These are phyloP conservation scores for Eleginops maclovinus DNA, from an alignment of 2,113 vertebrate species.

Conservation along the genomic window DNA sequence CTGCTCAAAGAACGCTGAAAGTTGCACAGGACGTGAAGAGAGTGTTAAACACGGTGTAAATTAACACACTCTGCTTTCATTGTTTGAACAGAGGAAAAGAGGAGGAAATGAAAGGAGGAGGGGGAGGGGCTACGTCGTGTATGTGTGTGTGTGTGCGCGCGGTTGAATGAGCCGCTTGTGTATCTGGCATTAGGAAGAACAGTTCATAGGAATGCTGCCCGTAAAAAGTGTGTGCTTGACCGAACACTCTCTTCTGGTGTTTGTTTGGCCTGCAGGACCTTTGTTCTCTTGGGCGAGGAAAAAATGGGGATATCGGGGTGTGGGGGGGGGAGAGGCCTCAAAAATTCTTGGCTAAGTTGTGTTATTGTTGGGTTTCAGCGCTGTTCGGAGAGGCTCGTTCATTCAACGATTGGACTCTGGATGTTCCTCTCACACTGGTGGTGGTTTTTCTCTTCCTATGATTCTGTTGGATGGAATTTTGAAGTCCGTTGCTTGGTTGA, in stretches of 20 bases:
- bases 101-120: conserved; percentile 38
- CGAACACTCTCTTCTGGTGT: conserved; percentile 25
- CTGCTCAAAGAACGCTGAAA: conserved; percentile 23
- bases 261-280: conserved; percentile 12
- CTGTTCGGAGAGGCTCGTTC: not conserved
- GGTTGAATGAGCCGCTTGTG: conserved; percentile 72
- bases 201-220: conserved; percentile 56
- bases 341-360: not conserved
- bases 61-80: conserved; percentile 57
- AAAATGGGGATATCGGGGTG: not conserved
- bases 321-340: not conserved
- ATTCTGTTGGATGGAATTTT: too few species aligned
- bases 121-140: conserved; percentile 28
- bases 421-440: not conserved
- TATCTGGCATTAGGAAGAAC: conserved; percentile 53
- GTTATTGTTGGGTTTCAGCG: not conserved
- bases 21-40: conserved; percentile 61
- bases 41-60: conserved; percentile 66
- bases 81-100: not conserved
- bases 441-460: not conserved
- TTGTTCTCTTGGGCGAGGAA: conserved; percentile 21
- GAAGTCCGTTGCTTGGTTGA: too few species aligned
- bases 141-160: conserved; percentile 36
- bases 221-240: conserved; percentile 30
- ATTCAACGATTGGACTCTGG: not conserved